Base-by-base conservation (phyloP, 2,888 invertebrate genomes). In the Drosophila dives region DNA sequence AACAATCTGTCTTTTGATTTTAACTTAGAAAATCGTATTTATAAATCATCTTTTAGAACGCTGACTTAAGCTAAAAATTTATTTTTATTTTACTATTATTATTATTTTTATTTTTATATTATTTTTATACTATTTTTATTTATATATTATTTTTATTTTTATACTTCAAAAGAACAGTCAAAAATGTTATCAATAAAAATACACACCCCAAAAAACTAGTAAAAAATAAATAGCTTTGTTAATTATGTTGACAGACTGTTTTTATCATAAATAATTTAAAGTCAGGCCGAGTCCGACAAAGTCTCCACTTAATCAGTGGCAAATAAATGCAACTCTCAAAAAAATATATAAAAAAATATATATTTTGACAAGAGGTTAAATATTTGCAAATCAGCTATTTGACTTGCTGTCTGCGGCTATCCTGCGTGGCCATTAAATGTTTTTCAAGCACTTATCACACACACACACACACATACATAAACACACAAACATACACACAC, bases 331-430 rank as follows among this genome's bases (percentile, higher is more conserved):
- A 36, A 10, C 36, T 40, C 29, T n/a, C n/a, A 3, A 23, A 34
- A 55, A 29, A 2, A 1, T 26, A 11, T n/a, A n/a, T n/a, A 23
- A 23, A 23, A 29, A 6, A 6, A 29, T 29, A 29, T 29, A 26
- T 63, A 73, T 72, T 77, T 74, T 77, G 77, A 77, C 77, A 70
- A 62, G 54, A 74, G 70, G 58, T 61, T 64, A 74, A 77, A 77
- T 69, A 62, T 65, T 45, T 59, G 64, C 61, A 53, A 53, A 77
- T 64, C 65, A 29, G 69, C 49, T 50, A 40, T 68, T 73, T 53
- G 51, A 72, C 54, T 77, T 42, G 61, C 36, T 38, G 55, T 55
- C 54, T 49, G 38, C 54, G 10, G 26, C 59, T 26, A 55, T 77
- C 61, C 62, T 58, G 45, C n/a, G 26, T 32, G 40, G 33, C 77